Evolutionary conservation across 2,797 vertebrate species (phyloP).

Genomic region (Gouania willdenowi): DNA sequence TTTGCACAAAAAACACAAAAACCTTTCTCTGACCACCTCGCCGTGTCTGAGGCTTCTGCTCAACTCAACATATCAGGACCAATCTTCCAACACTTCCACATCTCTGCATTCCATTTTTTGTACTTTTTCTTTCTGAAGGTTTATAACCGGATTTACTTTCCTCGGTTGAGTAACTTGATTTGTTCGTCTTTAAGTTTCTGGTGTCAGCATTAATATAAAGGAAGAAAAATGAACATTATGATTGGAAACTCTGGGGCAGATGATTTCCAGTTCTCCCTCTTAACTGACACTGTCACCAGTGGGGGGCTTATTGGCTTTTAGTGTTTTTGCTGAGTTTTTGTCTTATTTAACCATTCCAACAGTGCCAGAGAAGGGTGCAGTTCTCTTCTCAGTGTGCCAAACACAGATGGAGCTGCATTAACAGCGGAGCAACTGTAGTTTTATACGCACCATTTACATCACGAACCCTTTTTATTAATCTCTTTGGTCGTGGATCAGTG

Average conservation of each 20-base stretch:
- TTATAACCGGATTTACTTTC: no score
- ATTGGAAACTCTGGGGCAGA: background rate
- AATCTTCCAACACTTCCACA: conserved; percentile 34
- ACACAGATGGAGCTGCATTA: conserved; percentile 18
- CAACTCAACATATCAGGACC: conserved; percentile 48
- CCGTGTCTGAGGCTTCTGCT: conserved; percentile 4
- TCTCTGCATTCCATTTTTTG: conserved; percentile 49
- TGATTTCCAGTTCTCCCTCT: background rate
- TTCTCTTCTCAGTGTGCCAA: conserved; percentile 52
- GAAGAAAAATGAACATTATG: background rate
- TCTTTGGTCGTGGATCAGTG: background rate
- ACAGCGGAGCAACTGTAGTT: conserved; percentile 5
- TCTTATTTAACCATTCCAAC: conserved; percentile 45
- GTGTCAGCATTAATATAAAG: conserved; percentile 16
- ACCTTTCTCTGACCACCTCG: conserved; percentile 2
- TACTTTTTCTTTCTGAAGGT: conserved; percentile 6
- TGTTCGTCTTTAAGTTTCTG: conserved; percentile 16
- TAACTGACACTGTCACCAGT: conserved; percentile 3
- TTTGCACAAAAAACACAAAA: conserved; percentile 21
- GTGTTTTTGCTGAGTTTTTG: conserved; percentile 10
- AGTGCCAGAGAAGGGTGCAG: conserved; percentile 49
- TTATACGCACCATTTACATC: background rate
- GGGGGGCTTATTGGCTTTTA: background rate
- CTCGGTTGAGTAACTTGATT: background rate
- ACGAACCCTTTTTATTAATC: conserved; percentile 13